Evolutionary conservation across 2,113 vertebrate species (phyloP), one percentile per base, ranked within the genome.

Genomic region (Diglossa brunneiventris): DNA sequence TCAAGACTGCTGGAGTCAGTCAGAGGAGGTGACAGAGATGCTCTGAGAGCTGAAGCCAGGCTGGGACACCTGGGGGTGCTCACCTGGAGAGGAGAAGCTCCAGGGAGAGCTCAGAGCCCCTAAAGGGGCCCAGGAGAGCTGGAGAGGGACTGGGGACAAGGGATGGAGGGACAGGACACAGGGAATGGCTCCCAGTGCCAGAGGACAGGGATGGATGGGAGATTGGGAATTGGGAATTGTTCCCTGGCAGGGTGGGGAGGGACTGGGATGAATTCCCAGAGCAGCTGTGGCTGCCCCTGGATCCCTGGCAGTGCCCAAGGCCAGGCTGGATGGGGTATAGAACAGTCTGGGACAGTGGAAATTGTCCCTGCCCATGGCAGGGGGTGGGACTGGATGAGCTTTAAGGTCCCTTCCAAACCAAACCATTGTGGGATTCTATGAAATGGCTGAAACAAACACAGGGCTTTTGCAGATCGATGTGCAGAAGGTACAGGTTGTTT

Each of bases 191-290:
- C 16, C 13, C n/a, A 31, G 1, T 72, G 30, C n/a, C 41, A 55
- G 23, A 55, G 47, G 13, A 16, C 7, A 39, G 52, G 10, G 6
- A 0, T 12, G 0, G 26, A 5, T 42, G 35, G 35, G 31, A 50
- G 2, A 7, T 0, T 42, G 17, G 59, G 58, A 0, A 42, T 52
- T 17, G 3, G 31, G 6, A 35, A 73, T 70, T 20, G 0, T 3
- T 53, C 6, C 5, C 33, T 68, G 14, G 0, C 11, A 69, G 18
- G 9, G 12, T 44, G 53, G 7, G 1, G 0, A 86, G 21, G 21
- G 6, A 16, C 37, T 56, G 82, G 42, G 19, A 56, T 21, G n/a
- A 19, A 6, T 67, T 17, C 31, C 17, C 62, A 86, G 63, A 77
- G 73, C 0, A 61, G 33, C 63, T 77, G 37, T 15, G 73, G 46